Evolutionary conservation across 2,797 vertebrate species (phyloP).

Genomic region (Todus mexicanus): DNA sequence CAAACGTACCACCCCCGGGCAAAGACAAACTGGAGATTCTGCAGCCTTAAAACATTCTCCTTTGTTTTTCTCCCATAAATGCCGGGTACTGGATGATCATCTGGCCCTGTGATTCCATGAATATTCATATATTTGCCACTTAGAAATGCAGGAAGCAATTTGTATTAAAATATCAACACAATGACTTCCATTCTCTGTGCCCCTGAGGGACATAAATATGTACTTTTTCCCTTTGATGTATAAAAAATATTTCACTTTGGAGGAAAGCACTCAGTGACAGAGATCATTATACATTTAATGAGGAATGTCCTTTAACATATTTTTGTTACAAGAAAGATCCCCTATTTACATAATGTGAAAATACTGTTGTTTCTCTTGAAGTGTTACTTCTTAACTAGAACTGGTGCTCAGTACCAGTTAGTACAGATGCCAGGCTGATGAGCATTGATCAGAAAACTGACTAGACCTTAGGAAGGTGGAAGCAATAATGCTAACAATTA

Average conservation of each 20-base stretch:
- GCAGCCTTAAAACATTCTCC: background rate
- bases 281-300: background rate
- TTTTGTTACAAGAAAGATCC: background rate
- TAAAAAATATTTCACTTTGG: background rate
- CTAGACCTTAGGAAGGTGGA: background rate
- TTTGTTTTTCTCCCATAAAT: background rate
- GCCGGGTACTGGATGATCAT: background rate
- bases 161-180: constrained; percentile 49
- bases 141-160: constrained; percentile 38
- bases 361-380: background rate
- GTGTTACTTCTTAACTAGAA: background rate
- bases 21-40: background rate
- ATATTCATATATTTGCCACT: constrained; percentile 50
- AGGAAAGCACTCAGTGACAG: background rate
- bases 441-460: background rate
- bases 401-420: background rate
- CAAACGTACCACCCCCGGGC: background rate
- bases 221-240: constrained; percentile 34
- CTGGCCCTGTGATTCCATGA: constrained; percentile 16
- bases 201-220: background rate
- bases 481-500: background rate
- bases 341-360: background rate
- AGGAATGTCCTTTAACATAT: background rate
- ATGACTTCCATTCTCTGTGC: constrained; percentile 14
- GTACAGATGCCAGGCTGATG: background rate